These are phyloP conservation scores for Phoxinus dragarum DNA, from an alignment of 2,797 vertebrate genomes.

Conservation along the genomic window DNA sequence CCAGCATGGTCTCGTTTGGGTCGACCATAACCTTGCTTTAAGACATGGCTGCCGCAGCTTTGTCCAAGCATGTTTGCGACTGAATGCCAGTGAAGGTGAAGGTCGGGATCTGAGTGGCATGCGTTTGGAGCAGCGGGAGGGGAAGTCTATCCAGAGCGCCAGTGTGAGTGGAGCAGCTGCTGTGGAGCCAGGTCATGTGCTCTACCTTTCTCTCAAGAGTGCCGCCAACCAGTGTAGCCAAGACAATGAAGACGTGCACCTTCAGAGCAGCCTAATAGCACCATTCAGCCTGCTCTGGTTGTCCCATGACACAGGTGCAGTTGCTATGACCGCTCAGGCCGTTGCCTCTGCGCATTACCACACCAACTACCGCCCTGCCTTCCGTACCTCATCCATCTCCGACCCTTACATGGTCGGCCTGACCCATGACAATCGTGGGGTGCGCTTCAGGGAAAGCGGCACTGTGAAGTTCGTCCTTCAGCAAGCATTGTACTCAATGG, in stretches of 20 bases:
- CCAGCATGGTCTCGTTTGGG: conserved; percentile 87
- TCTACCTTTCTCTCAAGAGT: conserved; percentile 81
- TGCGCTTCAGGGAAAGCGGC: conserved; percentile 85
- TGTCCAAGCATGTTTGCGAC: conserved; percentile 82
- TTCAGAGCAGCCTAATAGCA: conserved; percentile 73
- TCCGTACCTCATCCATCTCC: conserved; percentile 82
- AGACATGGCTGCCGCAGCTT: conserved; percentile 88
- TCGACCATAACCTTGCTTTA: conserved; percentile 85
- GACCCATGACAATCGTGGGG: conserved; percentile 82
- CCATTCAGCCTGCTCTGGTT: conserved; percentile 88
- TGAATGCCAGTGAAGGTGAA: conserved; percentile 81
- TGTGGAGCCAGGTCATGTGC: conserved; percentile 79
- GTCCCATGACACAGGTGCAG: conserved; percentile 87
- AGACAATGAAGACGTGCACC: conserved; percentile 77
- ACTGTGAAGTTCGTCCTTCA: conserved; percentile 87
- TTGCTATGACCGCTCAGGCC: conserved; percentile 85
- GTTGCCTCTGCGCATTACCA: conserved; percentile 85
- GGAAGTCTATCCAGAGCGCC: conserved; percentile 80
- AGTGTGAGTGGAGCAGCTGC: conserved; percentile 83
- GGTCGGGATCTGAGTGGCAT: conserved; percentile 81
- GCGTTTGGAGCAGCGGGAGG: conserved; percentile 83
- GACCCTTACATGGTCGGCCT: conserved; percentile 86
- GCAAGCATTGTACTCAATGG: conserved; percentile 89
- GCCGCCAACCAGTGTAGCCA: conserved; percentile 85
- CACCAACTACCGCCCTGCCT: conserved; percentile 84